Conservation (phyloP, 2,888 invertebrate genomes). For the Tipula vernalis region DNA sequence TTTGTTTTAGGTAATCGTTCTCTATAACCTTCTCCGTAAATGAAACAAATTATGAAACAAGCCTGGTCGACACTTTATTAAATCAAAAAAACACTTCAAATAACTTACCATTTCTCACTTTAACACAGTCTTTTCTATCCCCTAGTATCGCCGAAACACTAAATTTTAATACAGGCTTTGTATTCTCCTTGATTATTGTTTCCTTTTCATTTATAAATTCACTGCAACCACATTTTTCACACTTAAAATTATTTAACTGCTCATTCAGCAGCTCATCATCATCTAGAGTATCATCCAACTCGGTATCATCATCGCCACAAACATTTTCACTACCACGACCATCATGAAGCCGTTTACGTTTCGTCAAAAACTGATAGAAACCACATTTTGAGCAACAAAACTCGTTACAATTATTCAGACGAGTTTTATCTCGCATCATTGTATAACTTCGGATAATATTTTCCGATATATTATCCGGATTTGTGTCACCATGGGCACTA, state of each 20-base stretch:
- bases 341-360: constrained; percentile 5
- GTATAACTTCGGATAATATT: constrained; percentile 17
- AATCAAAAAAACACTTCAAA: no score
- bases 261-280: constrained; percentile 16
- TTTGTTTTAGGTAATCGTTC: no score
- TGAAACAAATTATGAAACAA: no score
- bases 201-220: constrained; percentile 20
- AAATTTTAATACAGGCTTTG: constrained; percentile 75
- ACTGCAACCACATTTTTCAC: constrained; percentile 27
- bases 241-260: constrained; percentile 24
- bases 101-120: constrained; percentile 35
- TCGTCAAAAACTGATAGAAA: constrained; percentile 19
- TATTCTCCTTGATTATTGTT: constrained; percentile 35
- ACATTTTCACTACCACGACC: constrained; percentile 13
- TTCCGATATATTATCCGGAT: constrained; percentile 14
- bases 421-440: constrained; percentile 15
- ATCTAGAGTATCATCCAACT: constrained; percentile 17
- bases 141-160: constrained; percentile 87
- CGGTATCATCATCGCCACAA: constrained; percentile 18
- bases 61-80: no score
- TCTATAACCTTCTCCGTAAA: no score
- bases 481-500: constrained; percentile 17
- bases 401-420: constrained; percentile 17
- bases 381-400: constrained; percentile 29
- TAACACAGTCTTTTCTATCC: constrained; percentile 35